Conservation (phyloP, 2,888 invertebrate genomes). For the Adelphocoris suturalis region DNA sequence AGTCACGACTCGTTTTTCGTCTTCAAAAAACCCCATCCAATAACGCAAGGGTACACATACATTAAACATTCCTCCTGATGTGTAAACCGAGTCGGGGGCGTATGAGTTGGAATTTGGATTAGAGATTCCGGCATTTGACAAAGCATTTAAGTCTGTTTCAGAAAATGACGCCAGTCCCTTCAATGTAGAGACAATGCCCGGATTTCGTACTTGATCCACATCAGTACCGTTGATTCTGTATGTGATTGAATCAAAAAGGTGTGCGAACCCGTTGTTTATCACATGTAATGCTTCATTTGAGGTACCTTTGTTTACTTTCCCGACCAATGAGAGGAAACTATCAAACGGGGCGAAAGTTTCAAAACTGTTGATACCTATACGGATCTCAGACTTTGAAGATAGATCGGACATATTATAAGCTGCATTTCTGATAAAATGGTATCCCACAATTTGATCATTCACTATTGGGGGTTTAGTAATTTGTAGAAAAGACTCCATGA, state of each 20-base stretch:
- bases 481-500: too few relatives aligned
- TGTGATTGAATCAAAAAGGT: slow-evolving; percentile 16
- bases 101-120: slow-evolving; percentile 9
- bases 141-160: background rate
- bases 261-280: background rate
- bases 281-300: background rate
- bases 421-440: background rate
- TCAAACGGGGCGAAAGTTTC: background rate
- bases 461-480: too few relatives aligned
- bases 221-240: slow-evolving; percentile 9
- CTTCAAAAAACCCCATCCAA: background rate
- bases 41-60: background rate
- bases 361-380: background rate
- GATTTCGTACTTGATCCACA: slow-evolving; percentile 23
- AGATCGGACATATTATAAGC: background rate
- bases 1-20: background rate
- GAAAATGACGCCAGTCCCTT: background rate
- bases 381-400: background rate
- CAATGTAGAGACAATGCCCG: background rate
- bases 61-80: background rate
- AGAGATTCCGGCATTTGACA: slow-evolving; percentile 14
- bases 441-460: background rate
- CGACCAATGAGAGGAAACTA: background rate
- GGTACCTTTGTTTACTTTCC: background rate
- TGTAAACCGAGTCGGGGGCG: background rate